Base-by-base conservation (phyloP, 2,113 vertebrate species). In the Clinocottus analis region DNA sequence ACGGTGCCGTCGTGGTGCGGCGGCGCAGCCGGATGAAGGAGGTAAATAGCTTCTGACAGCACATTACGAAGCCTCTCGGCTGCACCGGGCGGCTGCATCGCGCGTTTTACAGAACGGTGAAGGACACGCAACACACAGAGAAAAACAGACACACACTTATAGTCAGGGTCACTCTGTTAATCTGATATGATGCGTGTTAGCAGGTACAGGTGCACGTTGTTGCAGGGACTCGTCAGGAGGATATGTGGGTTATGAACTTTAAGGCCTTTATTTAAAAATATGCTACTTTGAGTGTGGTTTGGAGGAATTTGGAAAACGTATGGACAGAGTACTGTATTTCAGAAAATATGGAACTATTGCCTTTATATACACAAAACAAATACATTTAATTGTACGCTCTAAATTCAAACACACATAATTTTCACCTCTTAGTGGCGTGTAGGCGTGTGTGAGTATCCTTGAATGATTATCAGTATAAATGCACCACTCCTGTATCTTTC, bases 21-120 rank as follows among this genome's bases (percentile, higher is more conserved):
- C 84, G 69, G 43, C 19, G 5, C 75, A 66, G 63, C 70, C 51
- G 16, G 33, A 71, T 80, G 84, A 80, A 63, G 76, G 81, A 90
- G 77, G 81, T 75, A 88, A 87, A 93, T 86, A 47, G 81, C 64
- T 51, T 89, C 68, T 86, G 88, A 93, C 90, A 90, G 90, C 87
- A 72, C 78, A 85, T 87, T 85, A 85, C 70, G 53, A 80, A 91
- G 87, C 86, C 85, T 84, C 75, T 82, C 37, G 69, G 90, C 84
- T n/a, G 62, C 55, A 60, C 66, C 12, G 51, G 62, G 33, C 37
- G 1, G 77, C 43, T 16, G 47, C 61, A 33, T 41, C 2, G 73
- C 58, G 68, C 43, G 60, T 60, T 87, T 74, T 71, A 85, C 67
- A 87, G 79, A 80, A 77, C 35, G 83, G 61, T 51, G 85, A 90